phyloP scores from a whole-genome alignment of 23 tunicate genomes.

The Styela plicata region DNA sequence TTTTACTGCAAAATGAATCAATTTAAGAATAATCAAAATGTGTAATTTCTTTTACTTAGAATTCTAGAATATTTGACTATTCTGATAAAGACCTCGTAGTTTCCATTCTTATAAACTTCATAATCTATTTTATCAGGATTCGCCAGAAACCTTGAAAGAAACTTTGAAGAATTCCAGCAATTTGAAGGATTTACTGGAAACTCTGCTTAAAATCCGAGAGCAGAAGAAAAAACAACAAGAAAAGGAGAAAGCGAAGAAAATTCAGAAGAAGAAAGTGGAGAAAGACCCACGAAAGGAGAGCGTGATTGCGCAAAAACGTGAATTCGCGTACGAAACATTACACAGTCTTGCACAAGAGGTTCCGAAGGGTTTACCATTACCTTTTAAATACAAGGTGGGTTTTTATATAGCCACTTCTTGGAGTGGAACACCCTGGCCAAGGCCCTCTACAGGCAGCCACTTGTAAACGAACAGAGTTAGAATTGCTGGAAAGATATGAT shows the following conservation, averaged over 20 bases:
- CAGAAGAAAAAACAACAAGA: slow-evolving; percentile 41
- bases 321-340: slow-evolving; percentile 39
- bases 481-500: too few relatives aligned
- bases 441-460: neutral
- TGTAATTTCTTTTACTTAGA: too few relatives aligned
- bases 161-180: slow-evolving; percentile 18
- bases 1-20: too few relatives aligned
- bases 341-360: slow-evolving; percentile 63
- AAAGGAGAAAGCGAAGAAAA: neutral
- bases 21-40: too few relatives aligned
- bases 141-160: slow-evolving; percentile 23
- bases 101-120: neutral
- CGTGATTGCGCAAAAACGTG: slow-evolving; percentile 21
- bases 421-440: too few relatives aligned
- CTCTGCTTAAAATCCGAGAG: slow-evolving; percentile 43
- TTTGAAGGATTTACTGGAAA: slow-evolving; percentile 47
- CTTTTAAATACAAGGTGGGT: slow-evolving; percentile 57
- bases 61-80: too few relatives aligned
- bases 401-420: too few relatives aligned
- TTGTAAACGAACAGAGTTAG: too few relatives aligned
- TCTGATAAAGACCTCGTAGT: too few relatives aligned
- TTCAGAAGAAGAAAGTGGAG: neutral
- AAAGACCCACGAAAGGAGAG: neutral
- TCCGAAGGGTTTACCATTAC: slow-evolving; percentile 58
- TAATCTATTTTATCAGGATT: slow-evolving; percentile 10